Evolutionary conservation across 2,888 invertebrate species (phyloP).

Genomic region (Drosophila prolongata): DNA sequence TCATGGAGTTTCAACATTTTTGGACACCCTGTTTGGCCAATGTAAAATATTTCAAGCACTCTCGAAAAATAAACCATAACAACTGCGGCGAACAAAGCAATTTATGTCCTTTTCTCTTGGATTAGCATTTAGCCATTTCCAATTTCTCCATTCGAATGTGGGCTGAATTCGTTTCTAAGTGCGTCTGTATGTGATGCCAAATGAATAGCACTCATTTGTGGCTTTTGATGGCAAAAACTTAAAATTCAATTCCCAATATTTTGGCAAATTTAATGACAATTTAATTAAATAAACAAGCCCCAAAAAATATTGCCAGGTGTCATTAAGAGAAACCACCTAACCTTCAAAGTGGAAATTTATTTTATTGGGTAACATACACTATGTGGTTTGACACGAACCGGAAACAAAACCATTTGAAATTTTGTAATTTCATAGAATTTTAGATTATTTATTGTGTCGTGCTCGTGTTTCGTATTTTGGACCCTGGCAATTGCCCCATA

Average conservation of each 20-base stretch:
- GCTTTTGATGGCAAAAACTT: slow-evolving; percentile 43
- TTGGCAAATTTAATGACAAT: slow-evolving; percentile 15
- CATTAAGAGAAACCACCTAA: slow-evolving; percentile 9
- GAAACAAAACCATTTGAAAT: slow-evolving; percentile 68
- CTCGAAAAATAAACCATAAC: slow-evolving; percentile 32
- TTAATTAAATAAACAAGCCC: slow-evolving; percentile 26
- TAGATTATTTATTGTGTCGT: slow-evolving; percentile 73
- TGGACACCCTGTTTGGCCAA: slow-evolving; percentile 38
- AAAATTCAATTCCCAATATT: slow-evolving; percentile 50
- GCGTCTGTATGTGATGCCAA: slow-evolving; percentile 37
- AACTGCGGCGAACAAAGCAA: slow-evolving; percentile 26
- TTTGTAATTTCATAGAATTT: slow-evolving; percentile 77
- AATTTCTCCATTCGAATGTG: slow-evolving; percentile 23
- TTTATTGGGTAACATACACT: not conserved
- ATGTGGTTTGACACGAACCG: slow-evolving; percentile 18
- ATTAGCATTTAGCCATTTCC: slow-evolving; percentile 21
- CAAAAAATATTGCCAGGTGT: slow-evolving; percentile 30
- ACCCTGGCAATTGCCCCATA: slow-evolving; percentile 53
- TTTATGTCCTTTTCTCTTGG: slow-evolving; percentile 38
- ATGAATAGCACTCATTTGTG: slow-evolving; percentile 66
- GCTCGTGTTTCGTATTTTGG: slow-evolving; percentile 15
- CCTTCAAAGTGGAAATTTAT: not conserved
- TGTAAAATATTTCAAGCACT: slow-evolving; percentile 40
- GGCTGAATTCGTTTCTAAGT: not conserved
- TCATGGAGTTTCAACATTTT: not conserved